A percentile compares a stretch with the other conserved stretches of the same genome.
Evolutionary conservation across 1,140 invertebrate species (phyloP).

Genomic region (Metopolophium dirhodum): DNA sequence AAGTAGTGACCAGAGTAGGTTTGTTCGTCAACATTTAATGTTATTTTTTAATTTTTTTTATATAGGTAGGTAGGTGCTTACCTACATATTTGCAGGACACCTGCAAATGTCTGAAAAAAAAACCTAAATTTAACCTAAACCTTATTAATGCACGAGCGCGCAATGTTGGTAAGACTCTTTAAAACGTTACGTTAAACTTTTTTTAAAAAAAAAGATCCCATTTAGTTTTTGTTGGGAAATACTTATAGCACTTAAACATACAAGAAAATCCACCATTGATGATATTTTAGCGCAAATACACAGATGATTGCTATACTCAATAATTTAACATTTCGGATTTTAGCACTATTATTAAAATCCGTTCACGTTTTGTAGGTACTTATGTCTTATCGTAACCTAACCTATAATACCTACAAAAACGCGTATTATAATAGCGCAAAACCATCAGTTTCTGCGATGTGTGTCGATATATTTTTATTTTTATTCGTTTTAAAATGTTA

Average conservation of each 20-base stretch:
- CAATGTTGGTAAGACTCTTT: background rate
- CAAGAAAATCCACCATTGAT: background rate
- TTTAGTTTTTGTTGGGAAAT: too few relatives aligned
- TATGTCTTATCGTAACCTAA: background rate
- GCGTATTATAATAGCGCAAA: background rate
- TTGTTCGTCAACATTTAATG: background rate
- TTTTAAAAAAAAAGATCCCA: background rate
- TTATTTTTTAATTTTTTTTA: background rate
- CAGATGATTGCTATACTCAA: background rate
- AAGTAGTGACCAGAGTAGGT: background rate
- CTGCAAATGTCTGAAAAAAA: background rate
- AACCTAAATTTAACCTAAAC: background rate
- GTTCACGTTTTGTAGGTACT: background rate
- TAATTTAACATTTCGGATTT: background rate
- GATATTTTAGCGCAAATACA: background rate
- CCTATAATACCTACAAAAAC: too few relatives aligned
- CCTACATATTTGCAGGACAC: background rate
- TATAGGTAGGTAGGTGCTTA: background rate
- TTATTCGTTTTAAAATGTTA: background rate
- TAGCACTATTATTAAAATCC: background rate
- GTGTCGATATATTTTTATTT: background rate
- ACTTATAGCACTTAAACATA: too few relatives aligned
- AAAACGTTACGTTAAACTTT: background rate
- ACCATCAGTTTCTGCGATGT: background rate
- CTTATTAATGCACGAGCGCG: background rate